These are phyloP conservation scores for Mercenaria mercenaria DNA, from an alignment of 1,140 invertebrate species.

Conservation along the genomic window DNA sequence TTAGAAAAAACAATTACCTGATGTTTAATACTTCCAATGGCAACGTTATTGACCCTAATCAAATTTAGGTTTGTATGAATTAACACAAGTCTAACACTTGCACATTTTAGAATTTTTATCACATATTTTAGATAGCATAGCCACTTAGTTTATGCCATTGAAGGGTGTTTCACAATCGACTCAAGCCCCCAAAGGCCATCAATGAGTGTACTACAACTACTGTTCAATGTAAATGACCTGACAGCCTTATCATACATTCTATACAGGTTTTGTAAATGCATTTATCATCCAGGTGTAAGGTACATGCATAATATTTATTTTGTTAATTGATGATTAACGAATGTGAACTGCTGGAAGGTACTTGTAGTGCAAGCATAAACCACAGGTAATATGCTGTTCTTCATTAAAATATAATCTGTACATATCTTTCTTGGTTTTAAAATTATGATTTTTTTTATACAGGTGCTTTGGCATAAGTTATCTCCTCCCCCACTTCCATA, in stretches of 20 bases:
- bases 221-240: not conserved
- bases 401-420: too few relatives aligned
- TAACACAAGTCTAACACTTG: not conserved
- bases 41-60: not conserved
- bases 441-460: too few relatives aligned
- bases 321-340: not conserved
- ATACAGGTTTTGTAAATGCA: not conserved
- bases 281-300: not conserved
- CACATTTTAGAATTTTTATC: constrained; percentile 29
- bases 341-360: not conserved
- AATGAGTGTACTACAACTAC: not conserved
- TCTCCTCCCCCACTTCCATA: too few relatives aligned
- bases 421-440: too few relatives aligned
- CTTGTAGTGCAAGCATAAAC: too few relatives aligned
- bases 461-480: too few relatives aligned
- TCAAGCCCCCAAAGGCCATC: not conserved
- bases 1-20: too few relatives aligned
- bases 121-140: constrained; percentile 5
- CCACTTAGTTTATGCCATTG: not conserved
- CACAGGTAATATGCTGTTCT: too few relatives aligned
- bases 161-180: not conserved
- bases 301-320: constrained; percentile 3
- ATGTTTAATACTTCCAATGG: too few relatives aligned
- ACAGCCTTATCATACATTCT: not conserved
- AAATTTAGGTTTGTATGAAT: not conserved